Evolutionary conservation across 2,113 vertebrate genomes (phyloP), one percentile per base, ranked within the genome.

Genomic region (Heterotis niloticus): DNA sequence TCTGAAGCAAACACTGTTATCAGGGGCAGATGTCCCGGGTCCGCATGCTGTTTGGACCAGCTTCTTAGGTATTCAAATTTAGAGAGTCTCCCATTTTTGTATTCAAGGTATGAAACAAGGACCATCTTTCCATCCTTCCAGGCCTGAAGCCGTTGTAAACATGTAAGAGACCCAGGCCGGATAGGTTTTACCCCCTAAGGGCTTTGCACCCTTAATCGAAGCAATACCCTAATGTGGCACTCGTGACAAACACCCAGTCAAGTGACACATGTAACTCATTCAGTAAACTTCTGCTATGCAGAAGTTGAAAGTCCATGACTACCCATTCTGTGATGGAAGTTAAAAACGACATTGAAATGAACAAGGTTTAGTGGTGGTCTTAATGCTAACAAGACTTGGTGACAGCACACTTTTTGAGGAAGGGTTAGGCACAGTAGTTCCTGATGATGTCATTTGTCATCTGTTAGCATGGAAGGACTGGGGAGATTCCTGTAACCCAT

Each of bases 341-440:
- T 70, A 70, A 44, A 44, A 44, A 70, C 68, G 34, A 34, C 51
- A 34, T 28, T 20, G 68, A 44, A 10, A n/a, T 81, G 81, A 79
- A 82, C 81, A 78, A 76, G 78, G 76, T 57, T 64, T 79, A 85
- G 84, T 82, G 81, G 81, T 71, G 54, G 82, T 74, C 83, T 79
- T 78, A 52, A 34, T 56, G 78, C 81, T 83, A 84, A 18, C 72
- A 82, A 81, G 76, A 80, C 81, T 82, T 88, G 85, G 85, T 66
- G 82, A 85, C 78, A 64, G 56, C 54, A 28, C 56, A 77, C 83
- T 87, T 85, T 84, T 79, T 82, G 78, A 88, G 76, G 56, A 87
- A 81, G 78, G 80, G 78, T 71, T 68, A 44, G 23, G 12, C 24
- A 28, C 67, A 24, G n/a, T n/a, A n/a, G n/a, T n/a, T 28, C 11